Conservation (phyloP, 2,797 vertebrate species). For the Sitta carolinensis region DNA sequence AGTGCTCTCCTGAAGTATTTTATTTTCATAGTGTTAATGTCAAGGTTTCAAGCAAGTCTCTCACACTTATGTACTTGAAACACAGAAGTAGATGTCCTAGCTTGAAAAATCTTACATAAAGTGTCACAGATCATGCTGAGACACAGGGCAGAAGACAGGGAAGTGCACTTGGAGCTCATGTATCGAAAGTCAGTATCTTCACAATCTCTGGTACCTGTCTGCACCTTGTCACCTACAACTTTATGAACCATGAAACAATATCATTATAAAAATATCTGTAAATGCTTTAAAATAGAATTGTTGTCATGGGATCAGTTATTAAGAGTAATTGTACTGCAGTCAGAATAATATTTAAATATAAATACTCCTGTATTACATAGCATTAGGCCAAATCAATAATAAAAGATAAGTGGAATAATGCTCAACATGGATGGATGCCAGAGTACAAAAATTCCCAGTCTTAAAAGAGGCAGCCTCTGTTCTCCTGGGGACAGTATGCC, state of each 20-base stretch:
- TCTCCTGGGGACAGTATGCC: neutral
- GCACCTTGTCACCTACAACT: neutral
- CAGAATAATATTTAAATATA: neutral
- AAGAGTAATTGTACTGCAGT: neutral
- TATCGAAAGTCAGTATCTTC: neutral
- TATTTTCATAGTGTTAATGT: neutral
- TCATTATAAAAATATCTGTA: neutral
- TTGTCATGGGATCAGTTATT: neutral
- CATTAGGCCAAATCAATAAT: neutral
- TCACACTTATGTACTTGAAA: neutral
- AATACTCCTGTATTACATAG: neutral
- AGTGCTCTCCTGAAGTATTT: neutral
- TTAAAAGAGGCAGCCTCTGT: neutral
- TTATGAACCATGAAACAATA: neutral
- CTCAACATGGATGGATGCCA: neutral
- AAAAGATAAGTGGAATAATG: neutral
- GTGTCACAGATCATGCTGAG: neutral
- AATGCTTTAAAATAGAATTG: neutral
- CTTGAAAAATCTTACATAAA: neutral
- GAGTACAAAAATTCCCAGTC: neutral
- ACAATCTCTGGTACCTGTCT: neutral
- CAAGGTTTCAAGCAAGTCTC: neutral
- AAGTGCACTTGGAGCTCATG: neutral
- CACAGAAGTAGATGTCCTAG: neutral
- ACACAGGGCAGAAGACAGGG: neutral